Conservation (phyloP, 2,113 vertebrate genomes). For the Cacatua alba region DNA sequence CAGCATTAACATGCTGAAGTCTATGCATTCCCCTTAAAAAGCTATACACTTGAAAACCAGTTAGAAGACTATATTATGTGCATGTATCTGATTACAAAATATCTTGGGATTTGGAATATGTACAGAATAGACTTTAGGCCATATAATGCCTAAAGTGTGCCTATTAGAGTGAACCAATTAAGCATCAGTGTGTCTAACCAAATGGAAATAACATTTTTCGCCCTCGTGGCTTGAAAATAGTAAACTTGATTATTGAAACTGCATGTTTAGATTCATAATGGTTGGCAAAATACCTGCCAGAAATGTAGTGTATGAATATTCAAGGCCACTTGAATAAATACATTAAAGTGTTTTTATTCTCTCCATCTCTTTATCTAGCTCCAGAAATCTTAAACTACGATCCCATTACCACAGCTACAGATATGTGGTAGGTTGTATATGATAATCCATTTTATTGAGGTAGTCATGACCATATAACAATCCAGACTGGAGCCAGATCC, state of each 20-base stretch:
- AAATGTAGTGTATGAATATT: not conserved
- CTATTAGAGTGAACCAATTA: not conserved
- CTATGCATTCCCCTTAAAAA: not conserved
- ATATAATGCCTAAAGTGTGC: not conserved
- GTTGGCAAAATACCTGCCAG: not conserved
- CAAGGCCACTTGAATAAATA: not conserved
- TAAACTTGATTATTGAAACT: not conserved
- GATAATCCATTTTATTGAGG: not conserved
- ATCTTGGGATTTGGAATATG: not conserved
- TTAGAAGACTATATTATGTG: not conserved
- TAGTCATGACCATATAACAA: not conserved
- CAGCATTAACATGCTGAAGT: not conserved
- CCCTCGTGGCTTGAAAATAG: not conserved
- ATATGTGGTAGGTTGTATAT: conserved; percentile 87
- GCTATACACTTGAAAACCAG: not conserved
- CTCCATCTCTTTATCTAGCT: conserved; percentile 73
- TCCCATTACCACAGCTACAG: conserved; percentile 95
- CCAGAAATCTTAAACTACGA: conserved; percentile 98
- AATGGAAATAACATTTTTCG: not conserved
- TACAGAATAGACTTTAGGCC: not conserved
- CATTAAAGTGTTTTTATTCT: conserved; percentile 25
- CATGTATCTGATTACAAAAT: not conserved
- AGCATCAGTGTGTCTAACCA: not conserved
- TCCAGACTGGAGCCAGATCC: not conserved
- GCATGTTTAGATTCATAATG: not conserved